Base-by-base conservation (phyloP, 1,140 invertebrate species). In the Hydropsyche tenuis region DNA sequence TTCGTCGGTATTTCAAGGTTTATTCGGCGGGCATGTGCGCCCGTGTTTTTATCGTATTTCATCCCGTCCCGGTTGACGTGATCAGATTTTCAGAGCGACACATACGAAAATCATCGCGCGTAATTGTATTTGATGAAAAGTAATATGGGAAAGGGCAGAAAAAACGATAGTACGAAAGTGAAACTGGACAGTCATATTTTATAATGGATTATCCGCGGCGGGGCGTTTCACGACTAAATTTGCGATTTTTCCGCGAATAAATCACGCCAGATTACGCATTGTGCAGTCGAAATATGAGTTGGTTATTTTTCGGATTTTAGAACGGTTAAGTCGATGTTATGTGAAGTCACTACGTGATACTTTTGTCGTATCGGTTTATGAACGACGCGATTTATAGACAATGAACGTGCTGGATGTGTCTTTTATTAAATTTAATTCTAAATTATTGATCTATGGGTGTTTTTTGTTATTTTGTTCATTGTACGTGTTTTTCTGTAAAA, bases 131-230 rank as follows among this genome's bases (percentile, higher is more conserved):
- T 16, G 48, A 53, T 20, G 16, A 18, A 16, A 37, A 37, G 9
- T 37, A 37, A 37, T 37, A 37, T 9, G 30, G 30, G 9, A 63
- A 63, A 63, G 12, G 4, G 23, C 12, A 12, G n/a, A n/a, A n/a
- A n/a, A 27, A 63, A 27, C 20, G 4, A 43, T 37, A 64, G 37
- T 30, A 43, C 7, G 12, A 16, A 66, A 69, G 27, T 25, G 18
- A 69, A 45, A 30, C 66, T 53, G 66, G 25, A 27, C 27, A 69
- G 66, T 69, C 66, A 69, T 69, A 48, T 69, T 69, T 69, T 48
- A 69, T 69, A 69, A 69, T 69, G 66, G 66, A 69, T 69, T 69
- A 69, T 69, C 43, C 66, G 66, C 45, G 37, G 66, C 45, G 63
- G 37, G 66, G 48, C 66, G 37, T 69, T 46, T 69, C 51, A 45